Base-by-base conservation (phyloP, 92 coral and sea anemone species). In the Hydrozoanthus gracilis region DNA sequence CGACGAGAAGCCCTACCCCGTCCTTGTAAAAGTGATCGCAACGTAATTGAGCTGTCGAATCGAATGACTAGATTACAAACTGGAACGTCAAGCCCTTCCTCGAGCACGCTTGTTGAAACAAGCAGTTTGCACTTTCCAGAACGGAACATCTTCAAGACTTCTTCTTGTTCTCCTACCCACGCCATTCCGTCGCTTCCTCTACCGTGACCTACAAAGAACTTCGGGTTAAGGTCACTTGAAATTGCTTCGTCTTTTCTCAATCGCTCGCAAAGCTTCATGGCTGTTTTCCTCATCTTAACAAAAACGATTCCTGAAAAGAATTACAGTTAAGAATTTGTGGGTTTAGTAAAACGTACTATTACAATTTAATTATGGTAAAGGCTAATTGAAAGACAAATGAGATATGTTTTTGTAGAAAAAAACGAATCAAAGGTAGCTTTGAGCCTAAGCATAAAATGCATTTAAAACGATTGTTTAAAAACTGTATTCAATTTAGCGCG, bases 71-170 rank as follows among this genome's bases (percentile, higher is more conserved):
- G 73, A 91, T 97, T 97, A 86, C 99, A 97, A 7, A 91, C 95
- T 4, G 99, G 99, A 39, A 97, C 99, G 82, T 97, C 99, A 47
- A 97, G 93, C 3, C 99, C 99, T 79, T 97, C 99, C 77, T 97
- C 98, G 46, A 97, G 84, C 20, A 97, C 98, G 75, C 89, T 95
- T 6, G 99, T 97, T 46, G 98, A 93, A 47, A 97, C 76, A 4
- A 97, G 93, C 0, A 97, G 92, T 76, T 95, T 97, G 84, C 91
- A 91, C n/a, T 85, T 88, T 8, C 99, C 99, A 39, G 95, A 87
- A 39, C 96, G 93, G 77, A 97, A 97, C 72, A 86, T 93, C 88
- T 90, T 95, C 79, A 97, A 89, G 16, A 91, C 76, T 62, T 90
- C 92, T 54, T 95, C 95, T 83, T 97, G 99, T 51, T 97, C 98